These are phyloP conservation scores for Mythimna loreyi DNA, from an alignment of 2,888 invertebrate genomes.

Conservation along the genomic window DNA sequence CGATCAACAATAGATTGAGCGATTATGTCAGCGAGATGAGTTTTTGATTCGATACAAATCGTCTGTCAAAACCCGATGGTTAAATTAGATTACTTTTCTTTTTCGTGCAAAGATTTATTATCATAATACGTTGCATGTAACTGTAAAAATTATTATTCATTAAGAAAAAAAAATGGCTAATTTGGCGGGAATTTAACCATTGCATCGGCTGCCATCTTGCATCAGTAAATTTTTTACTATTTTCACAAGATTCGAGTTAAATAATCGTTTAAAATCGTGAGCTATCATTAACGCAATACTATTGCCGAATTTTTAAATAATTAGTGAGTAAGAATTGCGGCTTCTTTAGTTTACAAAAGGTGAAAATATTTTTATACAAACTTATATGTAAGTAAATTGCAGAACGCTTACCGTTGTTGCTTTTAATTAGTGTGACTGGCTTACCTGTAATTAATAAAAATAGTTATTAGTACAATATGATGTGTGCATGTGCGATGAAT, in stretches of 20 bases:
- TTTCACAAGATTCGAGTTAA: constrained; percentile 62
- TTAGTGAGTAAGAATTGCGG: constrained; percentile 34
- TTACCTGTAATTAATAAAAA: constrained; percentile 65
- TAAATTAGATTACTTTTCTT: constrained; percentile 41
- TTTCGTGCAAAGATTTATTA: constrained; percentile 20
- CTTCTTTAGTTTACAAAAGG: constrained; percentile 20
- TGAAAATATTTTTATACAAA: constrained; percentile 14
- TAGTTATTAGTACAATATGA: constrained; percentile 6
- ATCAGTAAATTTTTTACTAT: constrained; percentile 41
- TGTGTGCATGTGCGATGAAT: too few relatives aligned
- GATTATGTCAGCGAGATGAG: constrained; percentile 74
- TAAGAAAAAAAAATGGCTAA: constrained; percentile 10
- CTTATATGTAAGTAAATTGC: constrained; percentile 3
- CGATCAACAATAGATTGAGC: constrained; percentile 66
- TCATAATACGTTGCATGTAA: constrained; percentile 7
- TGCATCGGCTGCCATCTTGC: constrained; percentile 32
- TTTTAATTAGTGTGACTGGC: constrained; percentile 20
- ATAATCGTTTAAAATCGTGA: constrained; percentile 60
- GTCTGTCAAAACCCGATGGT: constrained; percentile 42
- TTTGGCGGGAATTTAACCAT: constrained; percentile 13
- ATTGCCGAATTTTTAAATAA: constrained; percentile 34
- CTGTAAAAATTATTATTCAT: constrained; percentile 18
- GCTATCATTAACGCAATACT: constrained; percentile 52
- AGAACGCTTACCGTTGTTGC: constrained; percentile 38
- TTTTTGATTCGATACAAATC: constrained; percentile 67